These are phyloP conservation scores for Abrostola tripartita DNA, from an alignment of 2,888 invertebrate species.

Conservation along the genomic window DNA sequence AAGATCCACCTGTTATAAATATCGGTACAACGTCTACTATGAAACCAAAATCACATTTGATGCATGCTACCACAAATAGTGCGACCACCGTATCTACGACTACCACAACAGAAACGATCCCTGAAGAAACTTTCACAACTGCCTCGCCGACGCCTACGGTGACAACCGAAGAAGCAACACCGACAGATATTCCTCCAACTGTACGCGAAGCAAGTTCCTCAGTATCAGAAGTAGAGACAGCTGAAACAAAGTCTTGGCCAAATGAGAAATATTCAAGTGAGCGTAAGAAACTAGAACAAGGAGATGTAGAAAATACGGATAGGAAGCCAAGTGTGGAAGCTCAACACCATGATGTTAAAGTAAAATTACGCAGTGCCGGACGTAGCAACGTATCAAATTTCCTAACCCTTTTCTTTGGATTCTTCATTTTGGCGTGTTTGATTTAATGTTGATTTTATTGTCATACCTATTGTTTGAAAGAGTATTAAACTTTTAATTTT, in stretches of 20 bases:
- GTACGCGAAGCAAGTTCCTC: conserved; percentile 8
- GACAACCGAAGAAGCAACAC: conserved; percentile 22
- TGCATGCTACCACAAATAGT: conserved; percentile 3
- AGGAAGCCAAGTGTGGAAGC: conserved; percentile 63
- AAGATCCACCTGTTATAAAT: conserved; percentile 63
- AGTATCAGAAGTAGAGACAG: conserved; percentile 11
- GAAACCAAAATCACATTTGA: conserved; percentile 4
- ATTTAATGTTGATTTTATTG: conserved; percentile 56
- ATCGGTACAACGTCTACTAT: conserved; percentile 4
- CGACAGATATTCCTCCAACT: conserved; percentile 19
- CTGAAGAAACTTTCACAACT: conserved; percentile 18
- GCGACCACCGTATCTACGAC: conserved; percentile 12
- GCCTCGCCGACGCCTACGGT: conserved; percentile 2
- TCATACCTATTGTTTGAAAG: conserved; percentile 47
- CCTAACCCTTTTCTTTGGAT: conserved; percentile 57
- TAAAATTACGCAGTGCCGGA: conserved; percentile 44
- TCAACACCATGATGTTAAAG: conserved; percentile 44
- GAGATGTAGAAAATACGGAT: conserved; percentile 45
- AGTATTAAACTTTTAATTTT: conserved; percentile 48
- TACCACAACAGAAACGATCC: conserved; percentile 12
- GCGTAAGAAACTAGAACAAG: conserved; percentile 42
- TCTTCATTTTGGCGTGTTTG: conserved; percentile 60
- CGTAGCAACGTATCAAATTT: conserved; percentile 46
- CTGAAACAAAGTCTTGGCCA: conserved; percentile 56
- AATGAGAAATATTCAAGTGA: conserved; percentile 51